A percentile compares a stretch with the other conserved stretches of the same genome.
These are phyloP conservation scores for Amblyopsis rosae DNA, from an alignment of 2,113 vertebrate species.

Conservation along the genomic window DNA sequence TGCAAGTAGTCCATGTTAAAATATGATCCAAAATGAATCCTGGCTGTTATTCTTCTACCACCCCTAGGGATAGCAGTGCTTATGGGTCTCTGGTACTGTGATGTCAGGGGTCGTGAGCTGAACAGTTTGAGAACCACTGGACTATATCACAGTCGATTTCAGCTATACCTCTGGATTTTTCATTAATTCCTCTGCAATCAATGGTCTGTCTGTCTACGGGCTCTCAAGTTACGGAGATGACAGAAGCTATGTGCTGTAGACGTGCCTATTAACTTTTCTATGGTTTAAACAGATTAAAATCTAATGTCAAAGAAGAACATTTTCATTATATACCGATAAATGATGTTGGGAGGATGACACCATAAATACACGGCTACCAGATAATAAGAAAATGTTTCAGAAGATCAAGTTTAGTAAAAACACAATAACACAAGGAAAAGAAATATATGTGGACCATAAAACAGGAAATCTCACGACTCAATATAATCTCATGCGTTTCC, in stretches of 20 bases:
- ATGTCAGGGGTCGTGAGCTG: no score
- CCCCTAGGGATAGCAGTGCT: no score
- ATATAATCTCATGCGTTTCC: neutral
- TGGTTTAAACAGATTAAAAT: constrained; percentile 39
- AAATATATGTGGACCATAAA: neutral
- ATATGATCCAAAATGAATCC: no score
- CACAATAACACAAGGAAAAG: neutral
- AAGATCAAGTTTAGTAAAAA: neutral
- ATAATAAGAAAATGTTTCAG: neutral
- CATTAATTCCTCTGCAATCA: constrained; percentile 23
- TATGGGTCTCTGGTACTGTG: constrained; percentile 16
- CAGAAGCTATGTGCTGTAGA: constrained; percentile 40
- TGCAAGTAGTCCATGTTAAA: no score
- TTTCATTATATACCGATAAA: constrained; percentile 27
- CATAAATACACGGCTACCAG: constrained; percentile 16
- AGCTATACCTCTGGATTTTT: constrained; percentile 11
- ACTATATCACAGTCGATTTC: constrained; percentile 1
- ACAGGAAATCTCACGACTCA: neutral
- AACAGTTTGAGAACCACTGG: neutral
- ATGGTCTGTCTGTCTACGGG: constrained; percentile 28
- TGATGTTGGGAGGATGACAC: constrained; percentile 15
- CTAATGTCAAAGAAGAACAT: constrained; percentile 27
- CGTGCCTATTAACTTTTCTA: constrained; percentile 6
- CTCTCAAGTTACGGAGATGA: constrained; percentile 32
- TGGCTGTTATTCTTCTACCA: no score